Evolutionary conservation across 1,140 invertebrate genomes (phyloP), one percentile per base, ranked within the genome.

Genomic region (Dryas iulia): DNA sequence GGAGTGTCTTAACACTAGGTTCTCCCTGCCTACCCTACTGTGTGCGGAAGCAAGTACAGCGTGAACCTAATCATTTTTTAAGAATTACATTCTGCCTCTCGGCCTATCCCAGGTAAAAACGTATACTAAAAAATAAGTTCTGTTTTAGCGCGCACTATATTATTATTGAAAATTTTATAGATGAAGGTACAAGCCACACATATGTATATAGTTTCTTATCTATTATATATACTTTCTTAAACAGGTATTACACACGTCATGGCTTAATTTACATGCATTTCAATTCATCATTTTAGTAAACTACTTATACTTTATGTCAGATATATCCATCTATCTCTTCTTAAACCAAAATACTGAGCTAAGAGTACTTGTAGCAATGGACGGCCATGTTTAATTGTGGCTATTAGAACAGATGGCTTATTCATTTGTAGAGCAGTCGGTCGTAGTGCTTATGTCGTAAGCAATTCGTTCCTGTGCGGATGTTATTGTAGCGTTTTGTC

Each of bases 401-500:
- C 89, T 86, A 91, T 91, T 90, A 91, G 87, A 86, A 82, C 87
- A 89, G 89, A 91, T 91, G 89, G 89, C 89, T 91, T 91, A 90
- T 91, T 90, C 89, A 91, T 90, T 91, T 90, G 87, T 91, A 91
- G 87, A 89, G 84, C 87, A 91, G 77, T 90, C 87, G 88, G 82
- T 85, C 86, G 87, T 87, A 86, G 86, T 77, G 84, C 84, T 86
- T 83, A 79, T 83, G 87, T 91, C 89, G 89, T 90, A 91, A 91
- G 87, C 83, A 82, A 90, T 91, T 89, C 87, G 89, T 91, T 91
- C 86, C 84, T 81, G 86, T 90, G 87, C 86, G 86, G 87, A 88
- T 88, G 87, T 91, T 91, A 91, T 90, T 91, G 89, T 90, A 90
- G 83, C 87, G 78, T 90, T 91, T 90, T 91, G 89, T 91, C 89